Evolutionary conservation across 2,888 invertebrate species (phyloP).

Genomic region (Rotaria magnacalcarata): DNA sequence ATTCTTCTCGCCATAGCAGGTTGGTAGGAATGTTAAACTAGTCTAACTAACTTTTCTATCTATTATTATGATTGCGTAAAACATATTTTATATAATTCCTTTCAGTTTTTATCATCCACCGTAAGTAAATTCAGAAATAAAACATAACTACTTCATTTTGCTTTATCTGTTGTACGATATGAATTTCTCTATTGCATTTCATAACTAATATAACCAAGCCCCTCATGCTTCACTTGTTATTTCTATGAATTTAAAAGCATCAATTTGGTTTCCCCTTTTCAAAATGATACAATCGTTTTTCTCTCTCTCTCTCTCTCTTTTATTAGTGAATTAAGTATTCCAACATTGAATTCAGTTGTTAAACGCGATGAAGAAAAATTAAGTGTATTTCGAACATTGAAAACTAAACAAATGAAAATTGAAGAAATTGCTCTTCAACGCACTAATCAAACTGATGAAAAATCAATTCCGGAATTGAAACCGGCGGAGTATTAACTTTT

Average conservation of each 20-base stretch:
- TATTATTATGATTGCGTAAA: not conserved
- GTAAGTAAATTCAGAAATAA: not conserved
- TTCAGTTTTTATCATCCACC: conserved; percentile 29
- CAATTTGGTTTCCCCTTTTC: too few species aligned
- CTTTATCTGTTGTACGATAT: not conserved
- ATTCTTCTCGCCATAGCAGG: not conserved
- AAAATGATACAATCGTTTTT: too few species aligned
- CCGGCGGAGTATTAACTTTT: not conserved
- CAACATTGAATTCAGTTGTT: conserved; percentile 48
- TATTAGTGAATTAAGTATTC: conserved; percentile 63
- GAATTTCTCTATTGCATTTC: not conserved
- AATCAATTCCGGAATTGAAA: not conserved
- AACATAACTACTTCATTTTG: not conserved
- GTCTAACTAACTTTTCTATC: not conserved
- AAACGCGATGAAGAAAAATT: conserved; percentile 33
- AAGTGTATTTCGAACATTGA: conserved; percentile 11
- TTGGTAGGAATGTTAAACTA: not conserved
- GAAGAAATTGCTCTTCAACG: conserved; percentile 31
- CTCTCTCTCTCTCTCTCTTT: too few species aligned
- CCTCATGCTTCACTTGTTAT: too few species aligned
- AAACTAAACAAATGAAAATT: conserved; percentile 30
- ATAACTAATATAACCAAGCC: not conserved
- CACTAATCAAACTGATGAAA: not conserved
- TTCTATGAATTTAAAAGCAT: too few species aligned
- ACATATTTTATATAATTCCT: not conserved